Percentiles rank a stretch among this genome's conserved stretches.
Evolutionary conservation across 2,113 vertebrate genomes (phyloP).

Genomic region (Percina caprodes): DNA sequence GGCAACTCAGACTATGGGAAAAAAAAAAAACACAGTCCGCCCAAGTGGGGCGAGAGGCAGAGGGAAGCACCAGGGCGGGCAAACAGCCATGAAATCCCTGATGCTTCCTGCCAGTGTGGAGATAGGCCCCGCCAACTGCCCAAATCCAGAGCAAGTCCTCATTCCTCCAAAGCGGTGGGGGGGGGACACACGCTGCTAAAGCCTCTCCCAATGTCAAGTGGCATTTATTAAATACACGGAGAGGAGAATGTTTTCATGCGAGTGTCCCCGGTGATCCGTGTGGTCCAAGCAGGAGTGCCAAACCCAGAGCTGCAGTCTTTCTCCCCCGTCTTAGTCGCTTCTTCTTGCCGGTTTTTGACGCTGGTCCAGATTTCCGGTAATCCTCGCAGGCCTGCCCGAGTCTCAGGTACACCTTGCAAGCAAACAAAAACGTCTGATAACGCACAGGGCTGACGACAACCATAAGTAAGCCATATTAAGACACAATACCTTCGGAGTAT

Average conservation of each 20-base stretch:
- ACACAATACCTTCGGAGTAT: slow-evolving; percentile 38
- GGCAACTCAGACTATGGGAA: slow-evolving; percentile 27
- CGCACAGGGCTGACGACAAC: slow-evolving; percentile 57
- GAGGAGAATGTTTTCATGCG: slow-evolving; percentile 56
- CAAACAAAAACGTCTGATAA: slow-evolving; percentile 39
- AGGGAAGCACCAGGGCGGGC: slow-evolving; percentile 69
- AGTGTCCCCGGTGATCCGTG: slow-evolving; percentile 74
- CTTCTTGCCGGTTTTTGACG: slow-evolving; percentile 58
- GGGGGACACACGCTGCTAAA: slow-evolving; percentile 52
- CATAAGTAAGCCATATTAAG: slow-evolving; percentile 63
- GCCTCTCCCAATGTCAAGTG: slow-evolving; percentile 81
- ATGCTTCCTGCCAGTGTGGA: slow-evolving; percentile 78
- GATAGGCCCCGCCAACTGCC: slow-evolving; percentile 79
- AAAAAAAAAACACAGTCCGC: slow-evolving; percentile 25
- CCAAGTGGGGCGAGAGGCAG: slow-evolving; percentile 65
- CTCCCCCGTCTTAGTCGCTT: slow-evolving; percentile 58
- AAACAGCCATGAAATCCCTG: slow-evolving; percentile 80
- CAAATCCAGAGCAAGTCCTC: slow-evolving; percentile 80
- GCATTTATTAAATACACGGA: slow-evolving; percentile 75
- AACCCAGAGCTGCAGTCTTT: slow-evolving; percentile 53
- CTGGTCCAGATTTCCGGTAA: slow-evolving; percentile 67
- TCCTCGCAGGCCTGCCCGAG: slow-evolving; percentile 50
- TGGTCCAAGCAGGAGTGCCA: slow-evolving; percentile 75
- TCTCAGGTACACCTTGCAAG: slow-evolving; percentile 73
- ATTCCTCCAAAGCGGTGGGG: slow-evolving; percentile 60